A percentile compares a stretch with the other conserved stretches of the same genome.
Evolutionary conservation across 2,888 invertebrate genomes (phyloP).

Genomic region (Perdita meconis): DNA sequence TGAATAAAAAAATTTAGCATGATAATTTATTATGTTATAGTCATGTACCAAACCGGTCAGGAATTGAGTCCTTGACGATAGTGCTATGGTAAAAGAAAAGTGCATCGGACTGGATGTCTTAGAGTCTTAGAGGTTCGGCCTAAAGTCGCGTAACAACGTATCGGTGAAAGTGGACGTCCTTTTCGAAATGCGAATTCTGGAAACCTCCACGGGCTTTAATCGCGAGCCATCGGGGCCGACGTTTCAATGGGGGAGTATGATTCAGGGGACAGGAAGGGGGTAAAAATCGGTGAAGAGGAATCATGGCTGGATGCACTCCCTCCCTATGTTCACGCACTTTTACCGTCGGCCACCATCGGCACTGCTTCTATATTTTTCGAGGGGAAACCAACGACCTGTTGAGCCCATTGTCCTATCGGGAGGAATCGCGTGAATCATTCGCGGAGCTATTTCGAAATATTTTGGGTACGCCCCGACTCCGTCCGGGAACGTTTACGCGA

Average conservation of each 20-base stretch:
- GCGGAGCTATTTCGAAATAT: not conserved
- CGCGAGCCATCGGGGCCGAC: conserved; percentile 61
- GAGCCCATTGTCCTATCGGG: conserved; percentile 57
- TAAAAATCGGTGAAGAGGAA: conserved; percentile 83
- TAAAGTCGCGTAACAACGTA: not conserved
- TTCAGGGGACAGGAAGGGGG: conserved; percentile 77
- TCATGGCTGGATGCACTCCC: conserved; percentile 82
- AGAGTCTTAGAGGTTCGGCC: too few species aligned
- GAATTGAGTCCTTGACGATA: too few species aligned
- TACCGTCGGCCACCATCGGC: conserved; percentile 73
- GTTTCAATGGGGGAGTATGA: conserved; percentile 58
- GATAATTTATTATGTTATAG: too few species aligned
- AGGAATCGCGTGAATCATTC: conserved; percentile 46
- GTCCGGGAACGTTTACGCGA: not conserved
- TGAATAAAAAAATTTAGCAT: too few species aligned
- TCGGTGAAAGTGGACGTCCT: conserved; percentile 56
- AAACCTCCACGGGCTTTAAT: conserved; percentile 65
- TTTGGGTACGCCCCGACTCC: not conserved
- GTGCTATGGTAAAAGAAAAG: too few species aligned
- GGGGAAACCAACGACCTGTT: conserved; percentile 71
- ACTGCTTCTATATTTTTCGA: conserved; percentile 68
- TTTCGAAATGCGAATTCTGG: conserved; percentile 61
- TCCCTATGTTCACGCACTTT: conserved; percentile 81
- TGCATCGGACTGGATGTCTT: too few species aligned
- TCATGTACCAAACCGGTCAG: too few species aligned